Conservation (phyloP, 2,888 invertebrate genomes). For the Limenitis camilla region DNA sequence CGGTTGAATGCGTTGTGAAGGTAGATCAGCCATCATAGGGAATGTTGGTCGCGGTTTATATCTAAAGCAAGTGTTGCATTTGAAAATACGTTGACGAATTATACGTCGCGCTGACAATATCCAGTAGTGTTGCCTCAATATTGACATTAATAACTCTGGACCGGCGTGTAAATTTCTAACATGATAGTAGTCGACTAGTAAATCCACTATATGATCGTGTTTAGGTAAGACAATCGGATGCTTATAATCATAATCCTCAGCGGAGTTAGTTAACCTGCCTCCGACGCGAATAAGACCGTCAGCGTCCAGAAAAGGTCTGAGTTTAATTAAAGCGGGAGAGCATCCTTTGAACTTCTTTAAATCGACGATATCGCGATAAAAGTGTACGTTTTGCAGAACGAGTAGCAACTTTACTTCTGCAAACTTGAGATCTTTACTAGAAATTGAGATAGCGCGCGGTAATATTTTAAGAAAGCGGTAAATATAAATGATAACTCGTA, state of each 20-base stretch:
- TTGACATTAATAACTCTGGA: conserved; percentile 13
- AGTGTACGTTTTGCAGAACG: too few relatives aligned
- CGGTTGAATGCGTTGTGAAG: conserved; percentile 4
- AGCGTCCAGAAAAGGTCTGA: too few relatives aligned
- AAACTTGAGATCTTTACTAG: too few relatives aligned
- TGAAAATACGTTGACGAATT: not conserved
- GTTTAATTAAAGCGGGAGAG: too few relatives aligned
- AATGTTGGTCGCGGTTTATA: conserved; percentile 10
- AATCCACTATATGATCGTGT: conserved; percentile 1
- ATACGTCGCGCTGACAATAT: conserved; percentile 12
- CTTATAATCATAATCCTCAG: not conserved
- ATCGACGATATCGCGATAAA: too few relatives aligned
- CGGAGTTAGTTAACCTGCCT: not conserved
- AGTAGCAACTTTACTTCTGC: too few relatives aligned
- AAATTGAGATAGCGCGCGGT: too few relatives aligned
- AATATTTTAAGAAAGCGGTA: too few relatives aligned
- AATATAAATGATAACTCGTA: too few relatives aligned
- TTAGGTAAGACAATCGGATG: not conserved
- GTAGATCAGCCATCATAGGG: conserved; percentile 13
- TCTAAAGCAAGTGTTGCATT: conserved; percentile 9
- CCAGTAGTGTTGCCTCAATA: conserved; percentile 14
- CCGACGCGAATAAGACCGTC: not conserved
- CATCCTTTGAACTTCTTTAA: too few relatives aligned
- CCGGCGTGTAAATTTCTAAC: conserved; percentile 15
- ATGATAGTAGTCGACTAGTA: conserved; percentile 16